Evolutionary conservation across 2,888 invertebrate genomes (phyloP), one percentile per base, ranked within the genome.

Genomic region (Apodemia hepburni): DNA sequence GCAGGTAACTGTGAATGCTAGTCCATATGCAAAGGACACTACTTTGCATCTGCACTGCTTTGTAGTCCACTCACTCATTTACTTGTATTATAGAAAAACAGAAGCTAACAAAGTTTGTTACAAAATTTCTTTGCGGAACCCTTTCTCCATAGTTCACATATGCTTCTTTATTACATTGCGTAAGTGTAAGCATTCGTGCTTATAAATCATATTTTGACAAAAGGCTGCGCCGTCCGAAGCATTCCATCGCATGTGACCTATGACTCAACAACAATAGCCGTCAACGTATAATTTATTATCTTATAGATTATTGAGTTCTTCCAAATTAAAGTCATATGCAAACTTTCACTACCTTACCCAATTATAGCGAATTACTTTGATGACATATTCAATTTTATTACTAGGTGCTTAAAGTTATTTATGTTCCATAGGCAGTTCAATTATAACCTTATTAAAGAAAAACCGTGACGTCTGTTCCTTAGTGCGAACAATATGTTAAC

Each of bases 271-370:
- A 66, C 66, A 65, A 65, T 66, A 60, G 63, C 51, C 66, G 62
- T 45, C 60, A 57, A 62, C 59, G 8, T 66, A 61, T 66, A 64
- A 67, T 67, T 67, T 66, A 67, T 66, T 64, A 68, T 68, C 68
- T 66, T 63, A 57, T 57, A 57, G 54, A 57, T 57, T 57, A 57
- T 57, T 57, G 54, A 57, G 54, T 27, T 27, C 54, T 29, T 7
- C 54, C 29, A 57, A 57, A 57, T 57, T 57, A 57, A 57, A 57
- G 57, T 57, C n/a, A 29, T 57, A 57, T 57, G 57, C 27, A 57
- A 57, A 57, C 57, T 57, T 57, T 57, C 57, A 29, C 57, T 17
- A 8, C 7, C 2, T 15, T n/a, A 57, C 5, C 29, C 29, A 57
- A 29, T 57, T 27, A 29, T 9, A 15, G 15, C 3, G 3, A 29